Evolutionary conservation across 2,797 vertebrate genomes (phyloP), one percentile per base, ranked within the genome.

Genomic region (Oryzias dopingdopingensis): DNA sequence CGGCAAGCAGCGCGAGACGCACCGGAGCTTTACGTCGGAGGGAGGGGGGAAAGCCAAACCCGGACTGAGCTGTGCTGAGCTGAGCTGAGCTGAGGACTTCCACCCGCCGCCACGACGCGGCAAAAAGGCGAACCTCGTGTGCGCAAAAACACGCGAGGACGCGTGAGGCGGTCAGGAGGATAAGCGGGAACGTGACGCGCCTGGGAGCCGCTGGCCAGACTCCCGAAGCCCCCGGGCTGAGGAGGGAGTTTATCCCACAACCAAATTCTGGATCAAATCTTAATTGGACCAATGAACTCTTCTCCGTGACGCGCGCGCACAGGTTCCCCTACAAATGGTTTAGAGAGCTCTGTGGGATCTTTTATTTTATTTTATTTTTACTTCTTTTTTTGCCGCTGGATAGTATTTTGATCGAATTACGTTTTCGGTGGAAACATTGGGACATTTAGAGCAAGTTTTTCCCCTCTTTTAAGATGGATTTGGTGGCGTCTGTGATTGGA

Each of bases 391-490:
- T 20, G 37, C 50, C 71, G 26, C 24, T n/a, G 48, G 13, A 42
- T 37, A 3, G 10, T 37, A 37, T 37, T 37, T 32, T 10, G 10
- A 29, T 29, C 26, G 26, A 29, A 29, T 6, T 29, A 22, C 26
- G 6, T 26, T 6, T 26, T 26, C 49, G 29, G 45, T 60, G 71
- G 72, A 60, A 72, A 72, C 59, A 61, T 26, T 37, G 48, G 32
- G 44, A 77, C 64, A 65, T 29, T 60, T 42, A 51, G 63, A 77
- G 53, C 66, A 40, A 4, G 32, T 72, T 71, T 77, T 72, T 10
- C 22, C 6, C 29, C 18, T 17, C 15, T 23, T 26, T 17, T 52
- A 90, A 87, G 72, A 96, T 96, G 95, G 94, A 95, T 94, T 90
- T 92, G 61, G 81, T 89, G 80, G 71, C 88, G 42, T 83, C 92